Evolutionary conservation across 2,797 vertebrate genomes (phyloP), one percentile per base, ranked within the genome.

Genomic region (Danionella dracula): DNA sequence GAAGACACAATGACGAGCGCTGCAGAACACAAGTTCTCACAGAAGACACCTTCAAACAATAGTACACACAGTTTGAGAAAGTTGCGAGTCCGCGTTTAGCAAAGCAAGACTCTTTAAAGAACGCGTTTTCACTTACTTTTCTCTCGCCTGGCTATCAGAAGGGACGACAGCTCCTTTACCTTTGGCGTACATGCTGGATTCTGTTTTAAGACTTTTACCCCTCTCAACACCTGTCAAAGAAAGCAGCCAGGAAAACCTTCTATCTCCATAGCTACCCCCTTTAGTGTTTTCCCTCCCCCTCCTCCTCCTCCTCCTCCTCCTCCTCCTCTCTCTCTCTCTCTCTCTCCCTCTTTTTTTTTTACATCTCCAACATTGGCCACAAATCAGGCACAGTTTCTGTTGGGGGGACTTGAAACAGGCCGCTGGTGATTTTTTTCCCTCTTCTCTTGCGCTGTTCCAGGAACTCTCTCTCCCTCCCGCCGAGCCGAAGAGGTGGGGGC

Each of bases 131-230:
- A 93, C 93, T 95, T 93, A 95, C 93, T 95, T 95, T 90, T 95
- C 93, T 82, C 94, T 89, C 78, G 94, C 94, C 85, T 95, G 94
- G 85, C 88, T 92, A 87, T 96, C 94, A 82, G 93, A 96, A 85
- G 93, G 94, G 88, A 94, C 93, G 73, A 90, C 90, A 79, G 92
- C 92, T 91, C 94, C 92, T 91, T 94, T 94, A 87, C 91, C 91
- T 89, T 95, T 96, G 92, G 89, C 92, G 92, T 94, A 95, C 94
- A 96, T 96, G 88, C 89, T 93, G 88, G 86, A 88, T 84, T 89
- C 86, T 90, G 87, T 89, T 90, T 90, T 90, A 87, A 88, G 88
- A 91, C 91, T 89, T 90, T 91, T 91, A 87, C 86, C 90, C 89
- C 88, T 89, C 90, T 91, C 88, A 89, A 90, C 92, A 93, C 91